phyloP scores from a whole-genome alignment of 35 echinoderm and acorn worm genomes.

The Heliocidaris erythrogramma region DNA sequence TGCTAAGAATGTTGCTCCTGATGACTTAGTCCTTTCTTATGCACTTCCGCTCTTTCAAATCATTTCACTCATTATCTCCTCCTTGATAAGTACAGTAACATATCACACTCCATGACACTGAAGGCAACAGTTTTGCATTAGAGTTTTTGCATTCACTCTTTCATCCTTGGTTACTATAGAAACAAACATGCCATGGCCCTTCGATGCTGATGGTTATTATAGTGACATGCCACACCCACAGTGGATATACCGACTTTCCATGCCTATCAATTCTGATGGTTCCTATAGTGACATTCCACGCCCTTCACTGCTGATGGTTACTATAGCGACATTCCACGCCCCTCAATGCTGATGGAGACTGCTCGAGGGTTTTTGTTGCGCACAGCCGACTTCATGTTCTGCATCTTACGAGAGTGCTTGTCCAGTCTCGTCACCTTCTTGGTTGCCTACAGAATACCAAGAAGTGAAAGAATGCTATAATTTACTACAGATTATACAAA shows the following conservation, averaged over 20 bases:
- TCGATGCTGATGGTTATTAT: not conserved
- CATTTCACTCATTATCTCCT: too few species aligned
- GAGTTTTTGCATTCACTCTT: not conserved
- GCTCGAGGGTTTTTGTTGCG: conserved; percentile 75
- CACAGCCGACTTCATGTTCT: conserved; percentile 60
- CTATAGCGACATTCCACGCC: conserved; percentile 83
- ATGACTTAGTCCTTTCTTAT: too few species aligned
- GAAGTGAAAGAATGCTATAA: not conserved
- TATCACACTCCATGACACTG: too few species aligned
- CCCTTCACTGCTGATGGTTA: not conserved
- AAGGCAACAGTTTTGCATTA: too few species aligned
- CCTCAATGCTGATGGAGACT: conserved; percentile 89
- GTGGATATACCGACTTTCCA: not conserved
- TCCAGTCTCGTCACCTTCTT: conserved; percentile 74
- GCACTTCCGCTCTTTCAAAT: too few species aligned
- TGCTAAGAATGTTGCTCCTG: too few species aligned
- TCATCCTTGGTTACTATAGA: too few species aligned
- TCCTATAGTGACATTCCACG: too few species aligned
- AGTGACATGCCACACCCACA: not conserved
- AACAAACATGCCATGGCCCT: not conserved
- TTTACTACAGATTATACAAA: not conserved
- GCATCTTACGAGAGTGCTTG: conserved; percentile 78
- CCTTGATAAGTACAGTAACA: too few species aligned
- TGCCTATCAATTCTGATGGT: not conserved
- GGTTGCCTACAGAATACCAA: not conserved